Evolutionary conservation across 2,113 vertebrate genomes (phyloP).

Genomic region (Eonycteris spelaea): DNA sequence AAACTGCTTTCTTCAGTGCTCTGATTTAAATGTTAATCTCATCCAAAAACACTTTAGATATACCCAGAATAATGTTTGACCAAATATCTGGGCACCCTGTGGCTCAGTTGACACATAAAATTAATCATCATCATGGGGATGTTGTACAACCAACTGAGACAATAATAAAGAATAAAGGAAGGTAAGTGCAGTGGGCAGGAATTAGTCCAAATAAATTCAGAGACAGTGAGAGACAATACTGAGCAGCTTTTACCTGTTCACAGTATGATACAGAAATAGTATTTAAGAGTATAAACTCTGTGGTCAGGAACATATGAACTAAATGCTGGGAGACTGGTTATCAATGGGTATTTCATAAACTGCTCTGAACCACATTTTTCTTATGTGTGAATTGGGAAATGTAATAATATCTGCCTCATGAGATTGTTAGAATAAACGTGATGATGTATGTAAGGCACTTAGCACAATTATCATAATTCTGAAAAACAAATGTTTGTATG

Average conservation of each 20-base stretch:
- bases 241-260: not conserved
- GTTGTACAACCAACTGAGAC: not conserved
- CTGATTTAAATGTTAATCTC: not conserved
- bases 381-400: not conserved
- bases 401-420: not conserved
- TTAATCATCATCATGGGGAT: not conserved
- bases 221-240: not conserved
- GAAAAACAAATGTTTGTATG: not conserved
- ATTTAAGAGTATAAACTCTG: not conserved
- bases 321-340: not conserved
- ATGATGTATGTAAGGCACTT: not conserved
- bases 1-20: not conserved
- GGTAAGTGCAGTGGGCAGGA: rapidly evolving
- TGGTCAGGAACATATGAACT: not conserved
- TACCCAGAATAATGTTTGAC: not conserved
- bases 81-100: not conserved
- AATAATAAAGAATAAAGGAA: not conserved
- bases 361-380: not conserved
- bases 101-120: not conserved
- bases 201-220: not conserved
- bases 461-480: not conserved
- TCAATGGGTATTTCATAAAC: not conserved
- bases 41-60: not conserved
- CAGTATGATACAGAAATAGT: not conserved
- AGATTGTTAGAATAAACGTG: not conserved